Conservation (phyloP, 2,888 invertebrate species). For the Eristalinus sepulchralis region DNA sequence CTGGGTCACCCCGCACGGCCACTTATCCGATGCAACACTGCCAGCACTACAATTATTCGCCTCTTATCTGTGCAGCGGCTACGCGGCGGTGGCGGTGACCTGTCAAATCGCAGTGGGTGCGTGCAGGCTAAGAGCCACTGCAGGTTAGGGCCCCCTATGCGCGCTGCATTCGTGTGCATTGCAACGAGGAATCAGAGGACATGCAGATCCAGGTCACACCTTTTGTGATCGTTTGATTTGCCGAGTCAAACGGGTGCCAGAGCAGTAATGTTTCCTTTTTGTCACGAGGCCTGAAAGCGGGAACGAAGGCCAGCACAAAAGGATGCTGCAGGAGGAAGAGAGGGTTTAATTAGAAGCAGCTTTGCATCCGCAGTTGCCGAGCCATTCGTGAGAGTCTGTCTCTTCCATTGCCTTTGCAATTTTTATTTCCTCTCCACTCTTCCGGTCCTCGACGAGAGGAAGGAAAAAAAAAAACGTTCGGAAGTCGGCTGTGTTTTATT, state of each 20-base stretch:
- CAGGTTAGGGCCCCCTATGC: background rate
- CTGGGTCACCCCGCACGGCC: conserved; percentile 25
- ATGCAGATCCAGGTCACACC: conserved; percentile 20
- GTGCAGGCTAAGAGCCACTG: background rate
- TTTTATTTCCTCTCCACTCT: conserved; percentile 33
- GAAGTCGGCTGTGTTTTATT: conserved; percentile 9
- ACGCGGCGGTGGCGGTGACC: background rate
- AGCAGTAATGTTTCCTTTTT: background rate
- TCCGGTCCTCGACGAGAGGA: background rate
- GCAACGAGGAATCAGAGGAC: conserved; percentile 17
- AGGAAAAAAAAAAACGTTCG: background rate
- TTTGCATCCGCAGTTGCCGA: conserved; percentile 11
- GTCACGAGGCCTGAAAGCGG: background rate
- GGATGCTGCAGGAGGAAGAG: background rate
- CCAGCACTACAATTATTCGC: conserved; percentile 20
- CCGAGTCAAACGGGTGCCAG: background rate
- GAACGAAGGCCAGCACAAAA: conserved; percentile 11
- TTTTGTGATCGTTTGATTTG: conserved; percentile 6
- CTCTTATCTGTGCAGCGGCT: background rate
- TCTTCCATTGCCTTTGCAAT: conserved; percentile 34
- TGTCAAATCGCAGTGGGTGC: background rate
- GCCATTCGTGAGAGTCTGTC: conserved; percentile 25
- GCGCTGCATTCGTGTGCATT: background rate
- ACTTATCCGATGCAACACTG: conserved; percentile 21
- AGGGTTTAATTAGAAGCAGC: conserved; percentile 41